Base-by-base conservation (phyloP, 30 jellyfish, hydroid and myxozoan species). In the Aurelia coerulea region DNA sequence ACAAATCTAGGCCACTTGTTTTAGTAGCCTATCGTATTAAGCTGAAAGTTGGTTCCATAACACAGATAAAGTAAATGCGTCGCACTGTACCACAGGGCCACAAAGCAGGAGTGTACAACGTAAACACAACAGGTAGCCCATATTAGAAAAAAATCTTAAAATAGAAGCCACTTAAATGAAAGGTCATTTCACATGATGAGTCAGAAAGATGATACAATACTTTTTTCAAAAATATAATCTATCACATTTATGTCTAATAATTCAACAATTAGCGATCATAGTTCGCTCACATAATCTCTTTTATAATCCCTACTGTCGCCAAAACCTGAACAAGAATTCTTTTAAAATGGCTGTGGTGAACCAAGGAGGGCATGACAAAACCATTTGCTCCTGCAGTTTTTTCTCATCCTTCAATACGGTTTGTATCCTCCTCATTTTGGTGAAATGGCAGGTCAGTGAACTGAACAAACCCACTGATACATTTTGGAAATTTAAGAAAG, bases 231-330 rank as follows among this genome's bases (percentile, higher is more conserved):
- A 4, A 42, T 42, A 72, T 42, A 17, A 72, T 33, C 82, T 42
- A 42, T 72, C 82, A 72, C 34, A 31, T 31, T 32, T 80, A 35
- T 83, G 80, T 83, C 92, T 50, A 62, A 31, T 69, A 60, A 53
- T 60, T 23, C 73, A 37, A 19, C 85, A 79, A 52, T 69, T 58
- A 70, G 39, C 75, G 86, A 69, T 64, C 86, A 72, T 68, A 68
- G 68, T 50, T 84, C 83, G 62, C 31, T 41, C 56, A 23, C 42
- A 49, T 74, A 53, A 74, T 52, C 72, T 23, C 72, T 13, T 17
- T 16, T 42, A 13, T 84, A 84, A 84, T 84, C 93, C 93, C 8
- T 15, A 23, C 16, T 54, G 93, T 84, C 93, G 93, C 93, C 93
- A 63, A 68, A 71, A 37, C 16, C 35, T 64, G 74, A 31, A 59